phyloP scores from a whole-genome alignment of 2,797 vertebrate species.

The Hippopotamyrus pictus region DNA sequence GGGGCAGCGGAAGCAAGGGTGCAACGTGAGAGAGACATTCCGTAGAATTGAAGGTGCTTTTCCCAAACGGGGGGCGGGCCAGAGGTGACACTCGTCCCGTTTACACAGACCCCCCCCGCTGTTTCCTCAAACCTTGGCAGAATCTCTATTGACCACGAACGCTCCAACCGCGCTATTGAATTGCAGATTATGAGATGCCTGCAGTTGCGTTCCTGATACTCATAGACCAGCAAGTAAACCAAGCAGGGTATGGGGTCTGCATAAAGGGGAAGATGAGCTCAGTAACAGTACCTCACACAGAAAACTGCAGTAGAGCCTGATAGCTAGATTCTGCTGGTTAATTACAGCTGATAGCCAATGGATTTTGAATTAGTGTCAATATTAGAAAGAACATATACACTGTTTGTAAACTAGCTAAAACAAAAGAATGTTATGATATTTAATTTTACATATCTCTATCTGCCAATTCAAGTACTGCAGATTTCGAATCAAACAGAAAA shows the following conservation, averaged over 20 bases:
- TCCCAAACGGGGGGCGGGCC: conserved; percentile 49
- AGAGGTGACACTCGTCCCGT: conserved; percentile 52
- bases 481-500: conserved; percentile 24
- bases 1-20: conserved; percentile 69
- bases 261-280: conserved; percentile 63
- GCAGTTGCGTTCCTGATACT: neutral
- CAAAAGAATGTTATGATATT: neutral
- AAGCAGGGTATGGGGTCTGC: conserved; percentile 55
- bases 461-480: conserved; percentile 26
- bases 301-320: conserved; percentile 62
- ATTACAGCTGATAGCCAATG: neutral
- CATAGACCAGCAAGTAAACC: neutral
- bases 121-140: neutral
- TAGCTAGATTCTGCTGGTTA: neutral
- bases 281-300: conserved; percentile 55
- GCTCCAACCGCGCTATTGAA: neutral
- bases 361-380: neutral
- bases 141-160: neutral
- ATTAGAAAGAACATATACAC: neutral
- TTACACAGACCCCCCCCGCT: conserved; percentile 60
- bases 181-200: neutral
- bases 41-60: conserved; percentile 74
- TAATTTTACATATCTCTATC: neutral
- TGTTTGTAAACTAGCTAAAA: neutral
- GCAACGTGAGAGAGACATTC: conserved; percentile 62